Percentiles rank a stretch among this genome's conserved stretches.
These are phyloP conservation scores for Melipona beecheii DNA, from an alignment of 2,888 invertebrate species.

Conservation along the genomic window DNA sequence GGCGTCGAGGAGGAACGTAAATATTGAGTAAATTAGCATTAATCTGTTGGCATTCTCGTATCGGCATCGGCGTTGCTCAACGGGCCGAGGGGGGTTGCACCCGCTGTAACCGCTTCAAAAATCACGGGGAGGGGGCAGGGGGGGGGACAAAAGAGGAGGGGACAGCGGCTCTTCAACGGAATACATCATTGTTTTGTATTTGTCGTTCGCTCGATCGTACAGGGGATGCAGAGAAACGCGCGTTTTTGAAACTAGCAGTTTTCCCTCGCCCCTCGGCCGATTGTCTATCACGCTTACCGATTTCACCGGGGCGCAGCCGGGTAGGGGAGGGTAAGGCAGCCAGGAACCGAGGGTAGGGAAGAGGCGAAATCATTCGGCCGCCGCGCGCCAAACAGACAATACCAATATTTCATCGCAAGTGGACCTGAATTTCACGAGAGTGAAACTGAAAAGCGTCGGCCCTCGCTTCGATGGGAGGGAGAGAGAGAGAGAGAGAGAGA, in stretches of 20 bases:
- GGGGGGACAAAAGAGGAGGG: too few species aligned
- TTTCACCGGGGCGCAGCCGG: conserved; percentile 11
- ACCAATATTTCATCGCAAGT: conserved; percentile 46
- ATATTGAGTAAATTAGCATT: conserved; percentile 76
- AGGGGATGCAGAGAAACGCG: conserved; percentile 20
- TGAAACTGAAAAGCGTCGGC: conserved; percentile 26
- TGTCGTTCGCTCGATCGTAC: conserved; percentile 61
- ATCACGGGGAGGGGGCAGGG: conserved; percentile 44
- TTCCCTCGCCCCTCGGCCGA: background rate
- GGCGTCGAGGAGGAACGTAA: conserved; percentile 70
- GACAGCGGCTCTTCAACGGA: conserved; percentile 22
- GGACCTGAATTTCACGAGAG: conserved; percentile 41
- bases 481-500: too few species aligned
- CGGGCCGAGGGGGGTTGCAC: conserved; percentile 35
- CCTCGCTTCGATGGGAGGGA: conserved; percentile 1
- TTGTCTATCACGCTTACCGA: conserved; percentile 48
- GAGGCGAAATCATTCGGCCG: conserved; percentile 14
- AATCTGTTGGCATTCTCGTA: conserved; percentile 66
- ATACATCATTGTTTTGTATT: conserved; percentile 63
- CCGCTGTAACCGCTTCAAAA: conserved; percentile 63
- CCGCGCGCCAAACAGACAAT: conserved; percentile 38
- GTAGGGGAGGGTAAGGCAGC: background rate
- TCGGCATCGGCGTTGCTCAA: conserved; percentile 60
- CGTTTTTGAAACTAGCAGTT: conserved; percentile 56
- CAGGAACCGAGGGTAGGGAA: background rate